Evolutionary conservation across 2,797 vertebrate genomes (phyloP), one percentile per base, ranked within the genome.

Genomic region (Mionectes olivaceus): DNA sequence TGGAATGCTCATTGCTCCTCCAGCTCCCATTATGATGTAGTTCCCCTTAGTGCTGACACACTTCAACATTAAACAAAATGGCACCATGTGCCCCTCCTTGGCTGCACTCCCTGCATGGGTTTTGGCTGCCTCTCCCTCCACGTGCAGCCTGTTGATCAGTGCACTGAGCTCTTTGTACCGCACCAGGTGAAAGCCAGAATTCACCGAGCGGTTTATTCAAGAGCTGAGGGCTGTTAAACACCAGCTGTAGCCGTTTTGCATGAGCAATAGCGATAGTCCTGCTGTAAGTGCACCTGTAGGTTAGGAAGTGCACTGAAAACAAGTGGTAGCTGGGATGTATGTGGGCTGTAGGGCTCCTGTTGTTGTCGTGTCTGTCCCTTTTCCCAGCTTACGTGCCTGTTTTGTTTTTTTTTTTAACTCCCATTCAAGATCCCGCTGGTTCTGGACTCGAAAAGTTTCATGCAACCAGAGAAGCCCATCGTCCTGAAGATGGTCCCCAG

Each of bases 401-500:
- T 57, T 14, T 18, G 1, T 35, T 55, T 77, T 56, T 71, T 85
- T 74, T 86, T n/a, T n/a, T n/a, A n/a, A n/a, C 47, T 93, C 28
- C 57, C 88, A 50, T 28, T 96, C 44, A 76, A 99, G 98, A 89
- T 98, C 69, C 98, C 98, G 1, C 9, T 98, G 18, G 97, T 98
- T 87, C 3, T 99, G 90, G 97, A 95, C 43, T 16, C 41, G 0
- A 65, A 60, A 32, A 95, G 83, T 47, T 77, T 99, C 25, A 3
- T 98, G 28, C 27, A 71, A 8, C 97, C 98, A 2, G 98, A 98
- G 96, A 41, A 97, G 65, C 98, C 98, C 37, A 97, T 99, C 69
- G 76, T 98, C 64, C 96, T 99, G 75, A 98, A 98, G 91, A 89
- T 98, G 90, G 94, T 93, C 47, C 96, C 97, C 19, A 98, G 98